Evolutionary conservation across 2,797 vertebrate genomes (phyloP), one percentile per base, ranked within the genome.

Genomic region (Betta splendens): DNA sequence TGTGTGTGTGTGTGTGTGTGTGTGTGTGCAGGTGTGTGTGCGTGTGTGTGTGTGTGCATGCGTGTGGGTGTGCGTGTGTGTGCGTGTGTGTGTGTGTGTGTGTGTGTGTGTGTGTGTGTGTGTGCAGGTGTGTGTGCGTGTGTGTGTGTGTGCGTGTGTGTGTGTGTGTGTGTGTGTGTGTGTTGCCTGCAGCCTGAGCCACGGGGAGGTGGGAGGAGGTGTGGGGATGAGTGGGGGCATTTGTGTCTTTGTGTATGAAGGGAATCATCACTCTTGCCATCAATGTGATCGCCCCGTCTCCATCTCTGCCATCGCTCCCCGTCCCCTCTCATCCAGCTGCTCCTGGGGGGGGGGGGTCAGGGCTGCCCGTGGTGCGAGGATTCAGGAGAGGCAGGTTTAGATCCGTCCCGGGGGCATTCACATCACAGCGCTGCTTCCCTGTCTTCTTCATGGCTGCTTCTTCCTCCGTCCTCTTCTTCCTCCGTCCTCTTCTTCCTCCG

Each of bases 201-300:
- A 61, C 9, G 57, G 77, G 84, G 81, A 75, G 77, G 71, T 71
- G 64, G 79, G 75, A 81, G 78, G 80, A 86, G 50, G 73, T 22
- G 69, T 49, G 62, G 61, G 63, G 68, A 81, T 63, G 81, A 75
- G 69, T 54, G 71, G 49, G 81, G 74, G 85, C 58, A 65, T 76
- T 77, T 75, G 76, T 77, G 76, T 76, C 46, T 65, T 51, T 38
- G 64, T 61, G 61, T 74, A 74, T 82, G 81, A 80, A 87, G 79
- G 81, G 88, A 86, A 90, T 88, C 86, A 89, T 90, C 85, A 81
- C 77, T 89, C 79, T 49, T 72, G 73, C 75, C 72, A 79, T 89
- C 86, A 87, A 69, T 69, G 75, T 49, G 31, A 37, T 54, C 48
- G 13, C 62, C 60, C 64, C 50, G 50, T 63, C 81, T 78, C 79